Evolutionary conservation across 2,888 invertebrate genomes (phyloP).

Genomic region (Pterostichus madidus): DNA sequence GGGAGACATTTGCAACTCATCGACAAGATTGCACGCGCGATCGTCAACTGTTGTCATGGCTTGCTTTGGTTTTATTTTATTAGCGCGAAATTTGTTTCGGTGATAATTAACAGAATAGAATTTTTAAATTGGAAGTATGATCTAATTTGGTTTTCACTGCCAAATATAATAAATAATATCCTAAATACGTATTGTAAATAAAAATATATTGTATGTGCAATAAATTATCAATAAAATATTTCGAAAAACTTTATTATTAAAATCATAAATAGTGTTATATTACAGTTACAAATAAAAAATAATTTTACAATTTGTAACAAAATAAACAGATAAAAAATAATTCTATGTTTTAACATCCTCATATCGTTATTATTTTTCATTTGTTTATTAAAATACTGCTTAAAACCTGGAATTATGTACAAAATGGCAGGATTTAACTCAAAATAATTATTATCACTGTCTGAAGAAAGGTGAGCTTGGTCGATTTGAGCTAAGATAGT

Average conservation of each 20-base stretch:
- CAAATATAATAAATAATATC: too few relatives aligned
- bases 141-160: background rate
- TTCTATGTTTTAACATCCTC: too few relatives aligned
- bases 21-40: slow-evolving; percentile 68
- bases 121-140: background rate
- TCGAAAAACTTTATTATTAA: too few relatives aligned
- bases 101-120: slow-evolving; percentile 9
- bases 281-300: too few relatives aligned
- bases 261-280: too few relatives aligned
- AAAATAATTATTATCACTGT: slow-evolving; percentile 72
- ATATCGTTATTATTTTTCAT: too few relatives aligned
- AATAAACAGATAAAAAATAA: too few relatives aligned
- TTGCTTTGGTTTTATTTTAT: slow-evolving; percentile 13
- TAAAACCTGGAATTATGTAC: slow-evolving; percentile 45
- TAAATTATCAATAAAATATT: background rate
- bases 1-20: slow-evolving; percentile 91
- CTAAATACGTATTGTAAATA: slow-evolving; percentile 13
- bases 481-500: slow-evolving; percentile 82
- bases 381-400: slow-evolving; percentile 21
- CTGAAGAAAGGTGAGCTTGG: slow-evolving; percentile 81
- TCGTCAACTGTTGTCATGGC: slow-evolving; percentile 11
- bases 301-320: too few relatives aligned
- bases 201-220: slow-evolving; percentile 2
- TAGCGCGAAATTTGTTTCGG: slow-evolving; percentile 24
- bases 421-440: slow-evolving; percentile 28